Evolutionary conservation across 92 coral and sea anemone species (phyloP), one percentile per base, ranked within the genome.

Genomic region (Bergia sp.): DNA sequence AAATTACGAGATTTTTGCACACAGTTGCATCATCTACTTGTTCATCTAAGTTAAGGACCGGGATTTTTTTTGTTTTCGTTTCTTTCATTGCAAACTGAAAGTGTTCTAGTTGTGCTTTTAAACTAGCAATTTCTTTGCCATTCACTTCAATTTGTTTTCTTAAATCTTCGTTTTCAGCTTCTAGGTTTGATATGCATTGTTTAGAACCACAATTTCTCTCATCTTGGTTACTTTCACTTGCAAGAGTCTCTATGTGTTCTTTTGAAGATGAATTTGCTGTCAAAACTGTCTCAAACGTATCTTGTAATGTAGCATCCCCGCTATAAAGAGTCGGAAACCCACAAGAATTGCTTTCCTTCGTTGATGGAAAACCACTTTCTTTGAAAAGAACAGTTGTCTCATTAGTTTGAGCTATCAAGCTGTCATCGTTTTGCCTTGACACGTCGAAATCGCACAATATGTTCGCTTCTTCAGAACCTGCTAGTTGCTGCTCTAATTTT

Each of bases 401-500:
- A 16, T 66, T 12, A 7, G 23, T 37, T 29, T 29, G 29, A 29
- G 29, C 29, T 78, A 7, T 49, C 3, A 23, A 45, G 12, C 9
- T 4, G 42, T 42, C n/a, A 69, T 72, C 45, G 3, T 72, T 29
- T 40, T 37, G 40, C 61, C 72, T 39, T 29, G 58, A 71, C 21
- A 84, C 23, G 38, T 37, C 77, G 37, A 7, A 5, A 9, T 71
- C 42, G 37, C 12, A 6, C 9, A 57, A 1, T 13, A 69, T 8
- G 21, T 45, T 16, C 10, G 2, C 77, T 37, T 37, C 29, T 45
- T 84, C 38, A 38, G 39, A 72, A 71, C 36, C 79, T 73, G 21
- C 4, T 5, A 84, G 47, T 71, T 84, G 79, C 64, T 84, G 79
- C n/a, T 84, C 78, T 71, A 84, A 37, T 39, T 36, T 36, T 72